Conservation (phyloP, 2,797 vertebrate genomes). For the Poeciliopsis infans region DNA sequence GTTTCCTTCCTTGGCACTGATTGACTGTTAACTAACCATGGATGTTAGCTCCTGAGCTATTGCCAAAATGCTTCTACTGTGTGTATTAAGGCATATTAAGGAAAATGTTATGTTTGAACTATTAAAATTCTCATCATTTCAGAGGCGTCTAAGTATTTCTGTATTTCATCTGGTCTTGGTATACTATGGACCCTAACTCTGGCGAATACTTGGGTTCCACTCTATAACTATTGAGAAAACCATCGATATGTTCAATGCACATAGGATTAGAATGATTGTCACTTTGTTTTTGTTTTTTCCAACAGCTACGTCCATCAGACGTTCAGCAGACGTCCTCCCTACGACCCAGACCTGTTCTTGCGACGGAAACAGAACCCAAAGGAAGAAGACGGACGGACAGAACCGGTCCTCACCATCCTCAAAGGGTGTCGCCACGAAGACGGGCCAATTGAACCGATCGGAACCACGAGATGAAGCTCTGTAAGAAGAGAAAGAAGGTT, state of each 20-base stretch:
- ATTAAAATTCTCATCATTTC: neutral
- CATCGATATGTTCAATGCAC: neutral
- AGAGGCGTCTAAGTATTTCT: neutral
- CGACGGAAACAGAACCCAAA: slow-evolving; percentile 11
- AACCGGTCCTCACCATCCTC: slow-evolving; percentile 62
- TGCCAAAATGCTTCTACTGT: neutral
- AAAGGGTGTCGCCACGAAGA: slow-evolving; percentile 38
- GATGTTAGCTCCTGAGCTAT: neutral
- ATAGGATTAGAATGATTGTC: neutral
- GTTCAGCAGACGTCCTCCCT: slow-evolving; percentile 12
- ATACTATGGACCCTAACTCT: no score
- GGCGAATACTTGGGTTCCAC: neutral
- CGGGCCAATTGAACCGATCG: slow-evolving; percentile 59
- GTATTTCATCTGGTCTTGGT: neutral
- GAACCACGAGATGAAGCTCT: slow-evolving; percentile 47
- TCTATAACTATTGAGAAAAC: neutral
- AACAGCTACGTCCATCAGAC: slow-evolving; percentile 29
- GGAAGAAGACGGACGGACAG: slow-evolving; percentile 41
- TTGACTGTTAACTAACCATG: neutral
- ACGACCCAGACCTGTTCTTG: slow-evolving; percentile 10
- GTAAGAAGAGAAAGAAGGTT: slow-evolving; percentile 21
- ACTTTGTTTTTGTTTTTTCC: slow-evolving; percentile 17
- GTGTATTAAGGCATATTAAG: neutral
- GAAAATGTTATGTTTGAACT: neutral
- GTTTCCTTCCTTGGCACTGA: neutral